Conservation (phyloP, 2,888 invertebrate genomes). For the Drosophila falleni region DNA sequence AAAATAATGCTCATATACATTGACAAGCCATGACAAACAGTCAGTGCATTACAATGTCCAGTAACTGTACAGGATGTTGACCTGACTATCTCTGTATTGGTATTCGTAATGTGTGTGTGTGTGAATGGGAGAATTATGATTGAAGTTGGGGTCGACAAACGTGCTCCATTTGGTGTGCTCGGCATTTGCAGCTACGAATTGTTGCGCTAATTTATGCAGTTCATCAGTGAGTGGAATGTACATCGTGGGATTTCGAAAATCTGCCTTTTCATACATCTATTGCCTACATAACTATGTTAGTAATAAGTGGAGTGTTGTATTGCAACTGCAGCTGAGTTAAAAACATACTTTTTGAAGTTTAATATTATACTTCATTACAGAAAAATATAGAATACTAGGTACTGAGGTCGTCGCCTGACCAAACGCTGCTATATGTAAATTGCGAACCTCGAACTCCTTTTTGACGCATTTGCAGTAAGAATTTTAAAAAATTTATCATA, state of each 20-base stretch:
- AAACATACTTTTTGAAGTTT: too few species aligned
- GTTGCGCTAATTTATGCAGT: slow-evolving; percentile 63
- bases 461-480: too few species aligned
- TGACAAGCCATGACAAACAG: slow-evolving; percentile 11
- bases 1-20: slow-evolving; percentile 54
- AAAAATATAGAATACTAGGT: too few species aligned
- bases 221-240: slow-evolving; percentile 34
- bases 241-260: slow-evolving; percentile 16
- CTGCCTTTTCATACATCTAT: slow-evolving; percentile 8
- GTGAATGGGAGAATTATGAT: slow-evolving; percentile 8
- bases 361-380: too few species aligned
- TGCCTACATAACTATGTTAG: background rate
- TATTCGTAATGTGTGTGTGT: background rate
- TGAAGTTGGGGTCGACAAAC: slow-evolving; percentile 34
- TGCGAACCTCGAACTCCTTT: too few species aligned
- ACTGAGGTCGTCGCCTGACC: too few species aligned
- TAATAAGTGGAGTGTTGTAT: background rate
- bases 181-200: slow-evolving; percentile 63
- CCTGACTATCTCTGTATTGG: slow-evolving; percentile 28
- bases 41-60: slow-evolving; percentile 39
- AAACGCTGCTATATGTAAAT: too few species aligned
- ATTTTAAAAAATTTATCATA: too few species aligned
- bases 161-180: slow-evolving; percentile 62
- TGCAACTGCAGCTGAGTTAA: background rate
- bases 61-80: slow-evolving; percentile 36